A percentile compares a stretch with the other conserved stretches of the same genome.
Evolutionary conservation across 1,140 invertebrate species (phyloP).

Genomic region (Ridgeia piscesae): DNA sequence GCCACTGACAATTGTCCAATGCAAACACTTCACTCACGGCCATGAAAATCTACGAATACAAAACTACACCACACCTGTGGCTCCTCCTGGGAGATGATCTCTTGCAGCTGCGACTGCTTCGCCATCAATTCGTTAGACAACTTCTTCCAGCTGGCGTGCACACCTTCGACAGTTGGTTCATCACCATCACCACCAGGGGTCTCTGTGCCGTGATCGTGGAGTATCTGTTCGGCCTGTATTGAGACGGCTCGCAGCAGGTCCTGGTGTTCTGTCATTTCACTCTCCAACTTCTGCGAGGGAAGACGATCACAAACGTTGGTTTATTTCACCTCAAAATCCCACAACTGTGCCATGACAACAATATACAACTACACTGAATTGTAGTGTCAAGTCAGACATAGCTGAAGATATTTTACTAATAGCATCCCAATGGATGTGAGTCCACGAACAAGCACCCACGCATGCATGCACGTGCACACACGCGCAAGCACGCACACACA

Average conservation of each 20-base stretch:
- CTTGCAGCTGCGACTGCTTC: constrained; percentile 45
- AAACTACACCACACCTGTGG: constrained; percentile 30
- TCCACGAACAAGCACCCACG: too few relatives aligned
- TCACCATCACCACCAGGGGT: not conserved
- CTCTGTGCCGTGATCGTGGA: not conserved
- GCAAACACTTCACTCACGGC: not conserved
- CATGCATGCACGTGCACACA: too few relatives aligned
- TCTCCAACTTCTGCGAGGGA: constrained; percentile 38
- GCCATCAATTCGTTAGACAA: constrained; percentile 40
- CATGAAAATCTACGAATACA: not conserved
- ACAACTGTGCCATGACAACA: too few relatives aligned
- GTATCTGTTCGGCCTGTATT: not conserved
- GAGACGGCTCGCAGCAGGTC: constrained; percentile 41
- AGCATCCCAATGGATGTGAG: too few relatives aligned
- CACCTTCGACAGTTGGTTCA: constrained; percentile 25
- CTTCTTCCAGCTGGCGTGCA: constrained; percentile 42
- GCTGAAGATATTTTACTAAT: too few relatives aligned
- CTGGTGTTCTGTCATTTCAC: constrained; percentile 45
- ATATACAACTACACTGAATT: too few relatives aligned
- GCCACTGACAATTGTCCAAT: not conserved
- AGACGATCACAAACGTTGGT: too few relatives aligned
- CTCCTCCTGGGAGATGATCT: constrained; percentile 35
- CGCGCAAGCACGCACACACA: too few relatives aligned
- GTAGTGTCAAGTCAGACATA: too few relatives aligned
- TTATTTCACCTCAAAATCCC: too few relatives aligned